Base-by-base conservation (phyloP, 1,140 invertebrate genomes). In the Chrysoperla carnea region DNA sequence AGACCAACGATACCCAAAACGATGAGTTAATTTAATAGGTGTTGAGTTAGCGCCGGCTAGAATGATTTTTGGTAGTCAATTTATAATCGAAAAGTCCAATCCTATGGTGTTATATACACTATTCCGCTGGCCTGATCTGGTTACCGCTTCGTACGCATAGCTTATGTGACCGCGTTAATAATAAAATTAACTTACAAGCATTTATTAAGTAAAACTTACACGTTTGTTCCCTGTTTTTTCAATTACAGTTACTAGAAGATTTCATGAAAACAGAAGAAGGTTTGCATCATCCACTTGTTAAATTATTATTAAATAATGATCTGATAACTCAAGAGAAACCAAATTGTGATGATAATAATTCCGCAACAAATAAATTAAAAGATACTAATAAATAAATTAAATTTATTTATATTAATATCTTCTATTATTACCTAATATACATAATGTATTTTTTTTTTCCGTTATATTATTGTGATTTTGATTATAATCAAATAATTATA, bases 261-360 rank as follows among this genome's bases (percentile, higher is more conserved):
- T 79, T 76, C 55, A 66, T 63, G 55, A 67, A 68, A 47, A 78
- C 76, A 4, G 68, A 72, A 37, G 63, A 64, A 40, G 75, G 72
- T 36, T 70, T 72, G 49, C 60, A 61, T 8, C 70, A 75, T 57
- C 66, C 66, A 40, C 51, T 79, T 44, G 66, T 79, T 27, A 55
- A 57, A 48, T 36, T 57, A 41, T 45, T 59, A 38, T 36, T 13
- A 15, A n/a, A 15, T 13, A 38, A 38, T 13, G 8, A 13, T 38
- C 15, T 23, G 17, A 5, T 23, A 23, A 23, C 17, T 23, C 17
- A 23, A 3, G 17, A 23, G 17, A 23, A 23, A 3, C 5, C 17
- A 23, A 23, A 23, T 23, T 23, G 17, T 23, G 17, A 23, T 23
- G 17, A 23, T 23, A 23, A 23, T 23, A 23, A 23, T 15, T 38